A percentile compares a stretch with the other conserved stretches of the same genome.
Evolutionary conservation across 2,888 invertebrate species (phyloP).

Genomic region (Lepidochrysops patricia): DNA sequence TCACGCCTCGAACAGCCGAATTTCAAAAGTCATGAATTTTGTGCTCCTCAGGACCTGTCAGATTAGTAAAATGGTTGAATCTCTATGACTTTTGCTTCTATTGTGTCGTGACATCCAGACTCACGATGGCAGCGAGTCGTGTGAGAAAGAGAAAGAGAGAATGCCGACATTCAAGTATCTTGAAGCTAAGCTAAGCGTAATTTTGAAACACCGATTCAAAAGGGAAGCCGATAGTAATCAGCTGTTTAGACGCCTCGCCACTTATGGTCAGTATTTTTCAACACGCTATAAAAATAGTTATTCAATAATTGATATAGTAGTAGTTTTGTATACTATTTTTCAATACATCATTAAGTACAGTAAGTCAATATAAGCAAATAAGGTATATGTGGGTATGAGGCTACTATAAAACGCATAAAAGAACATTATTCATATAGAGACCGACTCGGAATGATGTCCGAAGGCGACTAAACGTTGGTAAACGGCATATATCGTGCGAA

Average conservation of each 20-base stretch:
- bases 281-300: too few relatives aligned
- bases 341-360: too few relatives aligned
- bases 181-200: too few relatives aligned
- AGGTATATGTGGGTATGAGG: neutral
- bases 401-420: conserved; percentile 8
- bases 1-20: conserved; percentile 31
- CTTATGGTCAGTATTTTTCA: too few relatives aligned
- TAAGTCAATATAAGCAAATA: too few relatives aligned
- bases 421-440: conserved; percentile 16
- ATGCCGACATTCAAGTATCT: too few relatives aligned
- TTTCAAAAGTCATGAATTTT: conserved; percentile 11
- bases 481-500: conserved; percentile 60
- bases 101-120: neutral
- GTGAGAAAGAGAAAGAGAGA: neutral
- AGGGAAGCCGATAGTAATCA: too few relatives aligned
- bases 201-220: too few relatives aligned
- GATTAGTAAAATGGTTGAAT: conserved; percentile 15
- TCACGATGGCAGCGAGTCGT: conserved; percentile 4
- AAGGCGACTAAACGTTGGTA: conserved; percentile 73
- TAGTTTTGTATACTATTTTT: too few relatives aligned
- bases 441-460: conserved; percentile 60
- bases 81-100: conserved; percentile 1
- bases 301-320: too few relatives aligned
- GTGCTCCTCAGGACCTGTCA: neutral
- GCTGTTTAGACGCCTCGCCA: too few relatives aligned